These are phyloP conservation scores for Ophonus ardosiacus DNA, from an alignment of 2,888 invertebrate genomes.

Conservation along the genomic window DNA sequence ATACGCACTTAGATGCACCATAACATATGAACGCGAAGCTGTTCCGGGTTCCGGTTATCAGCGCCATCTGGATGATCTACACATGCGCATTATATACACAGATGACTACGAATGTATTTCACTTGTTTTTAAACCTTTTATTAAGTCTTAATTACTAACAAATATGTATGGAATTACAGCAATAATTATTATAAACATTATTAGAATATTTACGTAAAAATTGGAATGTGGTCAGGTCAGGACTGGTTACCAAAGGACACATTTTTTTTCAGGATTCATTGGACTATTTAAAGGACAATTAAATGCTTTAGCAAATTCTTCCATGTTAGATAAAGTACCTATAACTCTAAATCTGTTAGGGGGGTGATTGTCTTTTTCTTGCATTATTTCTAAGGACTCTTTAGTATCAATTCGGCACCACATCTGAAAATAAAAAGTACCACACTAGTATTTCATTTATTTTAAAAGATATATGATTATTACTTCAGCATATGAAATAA, in stretches of 20 bases:
- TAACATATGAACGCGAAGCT: too few species aligned
- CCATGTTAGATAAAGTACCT: constrained; percentile 74
- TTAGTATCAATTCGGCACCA: constrained; percentile 72
- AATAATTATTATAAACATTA: too few species aligned
- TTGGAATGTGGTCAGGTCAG: too few species aligned
- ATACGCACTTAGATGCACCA: too few species aligned
- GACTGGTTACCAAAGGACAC: constrained; percentile 72
- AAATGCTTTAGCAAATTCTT: constrained; percentile 73
- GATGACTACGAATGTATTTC: too few species aligned
- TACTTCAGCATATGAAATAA: constrained; percentile 74
- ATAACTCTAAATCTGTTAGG: constrained; percentile 73
- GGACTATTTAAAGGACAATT: constrained; percentile 71
- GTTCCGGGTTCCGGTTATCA: too few species aligned
- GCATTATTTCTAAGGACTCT: constrained; percentile 68
- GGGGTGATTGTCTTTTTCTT: constrained; percentile 68
- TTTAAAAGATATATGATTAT: constrained; percentile 61
- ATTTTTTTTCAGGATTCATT: constrained; percentile 74
- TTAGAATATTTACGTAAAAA: too few species aligned
- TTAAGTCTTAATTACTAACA: too few species aligned
- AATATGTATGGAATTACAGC: too few species aligned
- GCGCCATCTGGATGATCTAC: too few species aligned
- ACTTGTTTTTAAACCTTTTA: too few species aligned
- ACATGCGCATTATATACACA: too few species aligned
- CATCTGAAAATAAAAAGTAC: constrained; percentile 69
- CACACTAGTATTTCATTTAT: neutral